Evolutionary conservation across 2,797 vertebrate species (phyloP).

Genomic region (Tenualosa thibaudeaui): DNA sequence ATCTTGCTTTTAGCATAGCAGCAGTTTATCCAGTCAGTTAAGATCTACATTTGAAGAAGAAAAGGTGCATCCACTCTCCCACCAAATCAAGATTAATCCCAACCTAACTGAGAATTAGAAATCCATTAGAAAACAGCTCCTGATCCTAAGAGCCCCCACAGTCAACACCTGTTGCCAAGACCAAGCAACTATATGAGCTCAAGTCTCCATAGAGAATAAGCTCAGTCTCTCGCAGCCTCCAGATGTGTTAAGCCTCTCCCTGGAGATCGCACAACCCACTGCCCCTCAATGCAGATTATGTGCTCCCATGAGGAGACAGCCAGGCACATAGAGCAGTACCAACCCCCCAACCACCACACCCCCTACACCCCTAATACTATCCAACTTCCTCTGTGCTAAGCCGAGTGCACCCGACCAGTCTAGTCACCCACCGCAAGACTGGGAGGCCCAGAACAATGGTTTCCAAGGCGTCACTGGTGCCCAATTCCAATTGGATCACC

Average conservation of each 20-base stretch:
- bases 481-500: slow-evolving; percentile 35
- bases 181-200: background rate
- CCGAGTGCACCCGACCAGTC: slow-evolving; percentile 26
- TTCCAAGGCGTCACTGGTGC: slow-evolving; percentile 29
- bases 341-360: background rate
- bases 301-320: slow-evolving; percentile 28
- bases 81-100: background rate
- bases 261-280: slow-evolving; percentile 45
- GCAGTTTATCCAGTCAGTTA: too few relatives aligned
- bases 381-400: slow-evolving; percentile 25
- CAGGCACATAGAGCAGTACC: slow-evolving; percentile 13
- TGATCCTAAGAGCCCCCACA: background rate
- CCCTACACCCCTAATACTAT: slow-evolving; percentile 8
- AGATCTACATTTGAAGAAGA: background rate
- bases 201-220: slow-evolving; percentile 9
- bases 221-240: background rate
- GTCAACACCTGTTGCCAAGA: background rate
- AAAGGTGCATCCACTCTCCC: background rate
- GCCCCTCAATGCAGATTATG: slow-evolving; percentile 37
- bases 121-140: background rate
- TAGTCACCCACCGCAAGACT: slow-evolving; percentile 16
- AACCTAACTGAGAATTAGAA: background rate
- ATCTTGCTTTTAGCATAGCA: background rate
- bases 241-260: slow-evolving; percentile 19
- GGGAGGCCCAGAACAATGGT: slow-evolving; percentile 42